Evolutionary conservation across 2,797 vertebrate genomes (phyloP).

Genomic region (Discoglossus pictus): DNA sequence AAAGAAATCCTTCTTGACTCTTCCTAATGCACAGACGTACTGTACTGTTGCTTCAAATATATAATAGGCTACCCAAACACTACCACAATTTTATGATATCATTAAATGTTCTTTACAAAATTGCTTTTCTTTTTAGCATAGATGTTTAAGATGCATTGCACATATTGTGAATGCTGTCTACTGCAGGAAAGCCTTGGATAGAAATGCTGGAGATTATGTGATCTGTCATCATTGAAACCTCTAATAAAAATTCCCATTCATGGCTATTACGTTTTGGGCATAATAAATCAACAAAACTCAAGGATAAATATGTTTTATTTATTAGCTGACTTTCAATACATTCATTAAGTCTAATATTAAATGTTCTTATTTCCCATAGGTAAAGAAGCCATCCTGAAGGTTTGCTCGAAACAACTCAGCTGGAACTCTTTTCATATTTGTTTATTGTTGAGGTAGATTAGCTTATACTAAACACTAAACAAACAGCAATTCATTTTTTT

Average conservation of each 20-base stretch:
- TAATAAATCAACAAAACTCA: conserved; percentile 47
- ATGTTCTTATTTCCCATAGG: conserved; percentile 48
- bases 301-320: conserved; percentile 50
- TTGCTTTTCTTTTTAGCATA: not conserved
- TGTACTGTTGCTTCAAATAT: too few species aligned
- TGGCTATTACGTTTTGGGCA: conserved; percentile 33
- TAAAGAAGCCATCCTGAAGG: conserved; percentile 41
- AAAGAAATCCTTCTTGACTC: too few species aligned
- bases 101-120: too few species aligned
- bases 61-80: too few species aligned
- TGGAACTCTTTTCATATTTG: conserved; percentile 26
- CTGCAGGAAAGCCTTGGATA: conserved; percentile 3
- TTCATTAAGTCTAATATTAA: conserved; percentile 51
- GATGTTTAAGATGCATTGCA: not conserved
- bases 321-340: conserved; percentile 43
- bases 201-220: not conserved
- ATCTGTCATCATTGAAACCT: conserved; percentile 9
- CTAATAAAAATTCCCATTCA: conserved; percentile 20
- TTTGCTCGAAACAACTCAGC: conserved; percentile 42
- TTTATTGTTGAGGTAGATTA: conserved; percentile 33
- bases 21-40: too few species aligned
- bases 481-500: conserved; percentile 19
- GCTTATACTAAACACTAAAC: conserved; percentile 9
- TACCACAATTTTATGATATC: too few species aligned
- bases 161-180: not conserved